Evolutionary conservation across 2,888 invertebrate species (phyloP).

Genomic region (Actias luna): DNA sequence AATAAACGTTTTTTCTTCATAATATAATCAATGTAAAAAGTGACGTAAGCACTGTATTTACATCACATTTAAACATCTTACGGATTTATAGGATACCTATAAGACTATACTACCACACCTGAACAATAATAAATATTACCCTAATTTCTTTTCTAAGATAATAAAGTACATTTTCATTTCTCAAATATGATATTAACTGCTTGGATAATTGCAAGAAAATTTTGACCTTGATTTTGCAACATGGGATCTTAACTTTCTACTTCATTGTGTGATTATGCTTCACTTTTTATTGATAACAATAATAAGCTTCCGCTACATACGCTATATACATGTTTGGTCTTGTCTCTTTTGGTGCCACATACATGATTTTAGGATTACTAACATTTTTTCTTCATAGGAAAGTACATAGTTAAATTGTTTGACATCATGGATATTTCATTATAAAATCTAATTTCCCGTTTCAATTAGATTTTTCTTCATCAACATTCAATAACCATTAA

Average conservation of each 20-base stretch:
- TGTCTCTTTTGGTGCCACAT: too few relatives aligned
- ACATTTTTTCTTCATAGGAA: too few relatives aligned
- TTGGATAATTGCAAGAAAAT: conserved; percentile 67
- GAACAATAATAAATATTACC: not conserved
- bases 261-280: conserved; percentile 67
- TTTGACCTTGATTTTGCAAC: conserved; percentile 72
- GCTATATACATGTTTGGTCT: not conserved
- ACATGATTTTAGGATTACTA: too few relatives aligned
- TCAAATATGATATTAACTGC: conserved; percentile 40
- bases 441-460: too few relatives aligned
- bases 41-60: not conserved
- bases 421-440: too few relatives aligned
- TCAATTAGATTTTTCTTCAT: too few relatives aligned
- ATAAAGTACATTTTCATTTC: not conserved
- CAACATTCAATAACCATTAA: too few relatives aligned
- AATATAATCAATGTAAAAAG: not conserved
- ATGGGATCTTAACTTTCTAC: conserved; percentile 65
- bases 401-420: too few relatives aligned
- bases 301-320: not conserved
- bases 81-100: too few relatives aligned
- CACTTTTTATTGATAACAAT: conserved; percentile 58
- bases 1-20: not conserved
- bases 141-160: not conserved
- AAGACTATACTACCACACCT: too few relatives aligned
- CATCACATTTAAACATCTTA: not conserved